phyloP scores from a whole-genome alignment of 2,888 invertebrate species.

The Scaptomyza reducta region DNA sequence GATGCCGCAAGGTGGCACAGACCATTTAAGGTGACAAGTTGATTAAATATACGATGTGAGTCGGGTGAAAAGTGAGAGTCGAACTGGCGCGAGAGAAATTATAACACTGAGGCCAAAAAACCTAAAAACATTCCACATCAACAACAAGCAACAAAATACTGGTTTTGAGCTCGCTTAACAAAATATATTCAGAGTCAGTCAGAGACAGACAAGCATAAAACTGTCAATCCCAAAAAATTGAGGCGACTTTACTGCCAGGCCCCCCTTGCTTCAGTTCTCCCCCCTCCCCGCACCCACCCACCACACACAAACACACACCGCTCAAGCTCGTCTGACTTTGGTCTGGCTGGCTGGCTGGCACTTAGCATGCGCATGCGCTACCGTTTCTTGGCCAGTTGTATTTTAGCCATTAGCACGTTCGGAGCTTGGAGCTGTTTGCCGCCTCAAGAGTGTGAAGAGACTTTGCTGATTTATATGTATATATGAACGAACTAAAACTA shows the following conservation, averaged over 20 bases:
- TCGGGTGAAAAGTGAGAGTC: conserved; percentile 78
- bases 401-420: conserved; percentile 83
- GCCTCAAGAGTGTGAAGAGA: conserved; percentile 59
- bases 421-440: conserved; percentile 69
- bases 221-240: conserved; percentile 48
- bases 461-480: conserved; percentile 24
- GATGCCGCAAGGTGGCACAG: conserved; percentile 38
- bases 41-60: conserved; percentile 48
- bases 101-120: conserved; percentile 49
- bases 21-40: conserved; percentile 51
- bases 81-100: conserved; percentile 67
- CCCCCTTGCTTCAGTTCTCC: conserved; percentile 3
- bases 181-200: conserved; percentile 35
- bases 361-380: conserved; percentile 77
- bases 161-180: conserved; percentile 50
- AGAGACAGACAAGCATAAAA: conserved; percentile 41
- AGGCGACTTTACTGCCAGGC: conserved; percentile 20
- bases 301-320: background rate
- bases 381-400: conserved; percentile 81
- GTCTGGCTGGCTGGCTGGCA: conserved; percentile 24
- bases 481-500: conserved; percentile 40
- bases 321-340: conserved; percentile 11
- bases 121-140: conserved; percentile 31
- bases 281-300: background rate
- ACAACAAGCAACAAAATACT: conserved; percentile 54